Evolutionary conservation across 2,797 vertebrate genomes (phyloP), one percentile per base, ranked within the genome.

Genomic region (Acipenser transmontanus): DNA sequence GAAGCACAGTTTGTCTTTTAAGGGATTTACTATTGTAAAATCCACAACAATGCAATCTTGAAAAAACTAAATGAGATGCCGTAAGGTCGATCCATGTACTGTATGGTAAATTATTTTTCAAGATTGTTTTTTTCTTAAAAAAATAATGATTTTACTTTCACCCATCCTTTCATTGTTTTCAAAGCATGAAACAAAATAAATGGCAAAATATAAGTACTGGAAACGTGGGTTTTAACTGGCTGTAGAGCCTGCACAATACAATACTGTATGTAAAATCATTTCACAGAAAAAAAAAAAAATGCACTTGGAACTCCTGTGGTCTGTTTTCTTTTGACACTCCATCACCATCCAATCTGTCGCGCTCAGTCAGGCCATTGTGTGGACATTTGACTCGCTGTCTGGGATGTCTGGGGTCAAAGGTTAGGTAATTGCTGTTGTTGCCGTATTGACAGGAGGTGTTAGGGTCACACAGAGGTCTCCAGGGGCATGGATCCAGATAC

Each of bases 401-500:
- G 65, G 61, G 12, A 49, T 48, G 63, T 65, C 48, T 34, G 48
- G 47, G 50, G 63, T 50, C 78, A 81, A 69, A 78, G 78, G 80
- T 82, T 86, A 82, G 66, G 69, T 79, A 84, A 87, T 75, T 81
- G 60, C 72, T 62, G 52, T 67, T 68, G 71, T 71, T 78, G 73
- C 77, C 73, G 71, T 74, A 73, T 66, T 66, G 59, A 50, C 70
- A 66, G 68, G 68, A 81, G 70, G 75, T 80, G 81, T 82, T 70
- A 72, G 71, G 80, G 75, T 78, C 70, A 70, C 14, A 70, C 68
- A 12, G 47, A 17, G 62, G 65, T 50, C 61, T 20, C 63, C 67
- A 59, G 67, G 56, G 52, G 68, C 64, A 59, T 47, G 64, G 54
- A 56, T 66, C 13, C 7, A 47, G 34, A 34, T 54, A 11, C n/a